A percentile compares a stretch with the other conserved stretches of the same genome.
These are phyloP conservation scores for Oreamnos americanus DNA, from an alignment of 2,113 vertebrate species.

Conservation along the genomic window DNA sequence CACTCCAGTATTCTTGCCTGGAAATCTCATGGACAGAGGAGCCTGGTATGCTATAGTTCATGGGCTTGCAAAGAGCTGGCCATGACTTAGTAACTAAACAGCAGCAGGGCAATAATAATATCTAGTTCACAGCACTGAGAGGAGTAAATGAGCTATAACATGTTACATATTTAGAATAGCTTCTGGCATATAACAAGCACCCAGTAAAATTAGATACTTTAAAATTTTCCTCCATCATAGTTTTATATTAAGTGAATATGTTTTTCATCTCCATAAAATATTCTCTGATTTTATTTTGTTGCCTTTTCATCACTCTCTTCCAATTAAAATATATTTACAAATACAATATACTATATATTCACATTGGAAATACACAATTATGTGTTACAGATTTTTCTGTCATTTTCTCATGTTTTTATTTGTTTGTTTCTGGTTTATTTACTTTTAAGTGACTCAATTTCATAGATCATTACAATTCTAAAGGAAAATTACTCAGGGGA, in stretches of 20 bases:
- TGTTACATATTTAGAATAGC: not conserved
- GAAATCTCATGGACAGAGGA: not conserved
- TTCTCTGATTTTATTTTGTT: not conserved
- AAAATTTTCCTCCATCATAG: not conserved
- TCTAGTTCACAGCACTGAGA: not conserved
- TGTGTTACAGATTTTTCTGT: not conserved
- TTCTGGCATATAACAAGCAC: not conserved
- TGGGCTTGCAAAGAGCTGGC: not conserved
- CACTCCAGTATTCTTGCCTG: not conserved
- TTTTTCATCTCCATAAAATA: not conserved
- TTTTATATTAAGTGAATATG: not conserved
- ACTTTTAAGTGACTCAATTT: conserved; percentile 46
- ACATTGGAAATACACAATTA: not conserved
- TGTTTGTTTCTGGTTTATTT: conserved; percentile 19
- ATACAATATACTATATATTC: not conserved
- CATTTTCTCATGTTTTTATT: not conserved
- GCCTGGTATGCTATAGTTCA: not conserved
- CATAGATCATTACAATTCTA: conserved; percentile 30
- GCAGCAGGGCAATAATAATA: not conserved
- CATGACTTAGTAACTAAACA: not conserved
- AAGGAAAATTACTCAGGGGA: not conserved
- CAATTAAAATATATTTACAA: not conserved
- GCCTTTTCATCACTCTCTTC: not conserved
- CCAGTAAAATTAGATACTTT: not conserved
- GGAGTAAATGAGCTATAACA: not conserved